phyloP scores from a whole-genome alignment of 2,888 invertebrate species.

The Diabrotica balteata region DNA sequence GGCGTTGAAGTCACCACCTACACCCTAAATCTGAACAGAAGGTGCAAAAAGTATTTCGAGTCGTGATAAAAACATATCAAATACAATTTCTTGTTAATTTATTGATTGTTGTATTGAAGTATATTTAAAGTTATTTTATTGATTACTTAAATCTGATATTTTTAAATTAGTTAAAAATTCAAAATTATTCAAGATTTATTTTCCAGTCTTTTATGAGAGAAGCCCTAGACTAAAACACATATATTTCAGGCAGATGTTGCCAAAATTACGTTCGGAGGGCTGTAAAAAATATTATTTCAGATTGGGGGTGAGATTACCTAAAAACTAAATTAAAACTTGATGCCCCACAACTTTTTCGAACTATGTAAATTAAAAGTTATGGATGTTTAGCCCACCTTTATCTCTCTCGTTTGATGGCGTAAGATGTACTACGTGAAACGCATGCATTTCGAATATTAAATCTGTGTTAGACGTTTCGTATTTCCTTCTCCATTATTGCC shows the following conservation, averaged over 20 bases:
- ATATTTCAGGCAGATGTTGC: conserved; percentile 54
- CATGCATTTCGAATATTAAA: conserved; percentile 41
- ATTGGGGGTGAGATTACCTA: conserved; percentile 45
- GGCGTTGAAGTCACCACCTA: no score
- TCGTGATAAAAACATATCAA: no score
- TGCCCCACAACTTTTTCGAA: conserved; percentile 43
- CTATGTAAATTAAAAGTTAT: conserved; percentile 46
- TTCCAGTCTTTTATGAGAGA: no score
- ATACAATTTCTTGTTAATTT: no score
- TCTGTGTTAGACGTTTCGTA: conserved; percentile 34
- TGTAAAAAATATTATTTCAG: conserved; percentile 47
- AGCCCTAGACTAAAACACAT: conserved; percentile 36
- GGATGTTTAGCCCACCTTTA: conserved; percentile 33
- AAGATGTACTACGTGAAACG: conserved; percentile 16
- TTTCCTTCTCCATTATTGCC: conserved; percentile 15
- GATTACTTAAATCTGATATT: no score
- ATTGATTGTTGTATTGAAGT: no score
- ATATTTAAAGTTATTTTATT: no score
- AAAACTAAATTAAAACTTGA: conserved; percentile 50
- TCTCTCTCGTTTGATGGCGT: conserved; percentile 21
- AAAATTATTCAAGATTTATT: no score
- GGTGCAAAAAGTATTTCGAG: no score
- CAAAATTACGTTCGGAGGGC: conserved; percentile 45
- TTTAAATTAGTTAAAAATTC: no score
- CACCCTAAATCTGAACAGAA: no score